These are phyloP conservation scores for Pseudocheirus occidentalis DNA, from an alignment of 2,797 vertebrate genomes.

Conservation along the genomic window DNA sequence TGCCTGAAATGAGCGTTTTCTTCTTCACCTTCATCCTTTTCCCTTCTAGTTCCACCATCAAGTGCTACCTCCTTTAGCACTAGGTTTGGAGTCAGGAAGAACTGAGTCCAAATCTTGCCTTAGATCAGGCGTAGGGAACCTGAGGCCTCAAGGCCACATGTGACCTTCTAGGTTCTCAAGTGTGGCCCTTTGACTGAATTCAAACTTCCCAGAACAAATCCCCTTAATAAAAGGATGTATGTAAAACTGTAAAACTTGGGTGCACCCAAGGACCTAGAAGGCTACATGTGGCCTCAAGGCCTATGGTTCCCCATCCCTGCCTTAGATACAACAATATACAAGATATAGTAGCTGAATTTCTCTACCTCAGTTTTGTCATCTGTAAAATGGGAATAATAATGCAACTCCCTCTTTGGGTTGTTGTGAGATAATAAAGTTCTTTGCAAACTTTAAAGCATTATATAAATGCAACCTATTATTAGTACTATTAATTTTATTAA, in stretches of 20 bases:
- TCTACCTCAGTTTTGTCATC: not conserved
- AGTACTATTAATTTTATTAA: not conserved
- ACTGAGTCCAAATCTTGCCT: not conserved
- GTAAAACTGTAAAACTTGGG: too few relatives aligned
- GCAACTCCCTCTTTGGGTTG: not conserved
- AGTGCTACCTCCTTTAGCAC: not conserved
- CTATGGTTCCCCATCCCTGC: not conserved
- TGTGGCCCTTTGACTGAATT: too few relatives aligned
- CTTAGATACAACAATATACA: too few relatives aligned
- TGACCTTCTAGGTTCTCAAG: too few relatives aligned
- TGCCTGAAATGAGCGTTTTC: not conserved
- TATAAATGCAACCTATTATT: not conserved
- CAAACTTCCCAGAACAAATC: too few relatives aligned
- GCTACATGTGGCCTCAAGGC: too few relatives aligned
- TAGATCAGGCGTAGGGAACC: too few relatives aligned
- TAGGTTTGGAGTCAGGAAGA: not conserved
- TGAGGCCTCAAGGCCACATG: too few relatives aligned
- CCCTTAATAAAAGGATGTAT: too few relatives aligned
- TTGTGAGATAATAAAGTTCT: not conserved
- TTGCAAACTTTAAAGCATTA: not conserved
- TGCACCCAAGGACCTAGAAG: too few relatives aligned
- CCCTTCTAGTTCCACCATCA: not conserved
- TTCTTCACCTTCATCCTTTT: not conserved
- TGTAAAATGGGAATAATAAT: not conserved
- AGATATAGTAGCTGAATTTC: not conserved